These are phyloP conservation scores for Drosophila nigrodunni DNA, from an alignment of 1,140 invertebrate genomes.

Conservation along the genomic window DNA sequence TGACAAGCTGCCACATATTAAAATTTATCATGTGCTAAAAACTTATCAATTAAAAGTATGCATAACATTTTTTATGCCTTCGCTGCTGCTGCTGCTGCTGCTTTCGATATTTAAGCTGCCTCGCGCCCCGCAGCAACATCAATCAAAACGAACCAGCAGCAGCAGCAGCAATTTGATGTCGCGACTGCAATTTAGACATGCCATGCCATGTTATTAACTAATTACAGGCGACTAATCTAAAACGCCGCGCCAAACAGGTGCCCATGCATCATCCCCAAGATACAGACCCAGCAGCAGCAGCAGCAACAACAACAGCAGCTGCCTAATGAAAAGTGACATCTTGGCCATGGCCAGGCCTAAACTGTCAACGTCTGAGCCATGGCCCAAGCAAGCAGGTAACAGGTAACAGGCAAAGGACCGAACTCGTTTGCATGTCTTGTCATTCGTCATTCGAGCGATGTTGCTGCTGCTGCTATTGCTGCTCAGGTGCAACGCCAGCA, in stretches of 20 bases:
- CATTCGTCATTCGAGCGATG: constrained; percentile 71
- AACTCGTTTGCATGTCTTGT: constrained; percentile 77
- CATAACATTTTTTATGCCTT: constrained; percentile 74
- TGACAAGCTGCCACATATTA: constrained; percentile 72
- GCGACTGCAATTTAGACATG: constrained; percentile 82
- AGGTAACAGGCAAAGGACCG: constrained; percentile 29
- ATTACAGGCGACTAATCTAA: constrained; percentile 84
- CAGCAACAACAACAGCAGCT: constrained; percentile 39
- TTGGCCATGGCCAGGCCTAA: constrained; percentile 77
- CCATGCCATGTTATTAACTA: constrained; percentile 85
- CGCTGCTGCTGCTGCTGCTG: constrained; percentile 35
- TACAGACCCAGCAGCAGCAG: constrained; percentile 39
- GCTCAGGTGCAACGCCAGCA: constrained; percentile 74
- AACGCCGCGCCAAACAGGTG: constrained; percentile 77
- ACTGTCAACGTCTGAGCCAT: constrained; percentile 77
- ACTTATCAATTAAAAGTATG: constrained; percentile 84
- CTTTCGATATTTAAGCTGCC: constrained; percentile 24
- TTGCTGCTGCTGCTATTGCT: constrained; percentile 20
- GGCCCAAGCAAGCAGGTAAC: constrained; percentile 12
- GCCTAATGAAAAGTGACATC: constrained; percentile 84
- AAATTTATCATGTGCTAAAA: constrained; percentile 85
- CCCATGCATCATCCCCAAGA: constrained; percentile 71
- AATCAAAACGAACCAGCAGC: constrained; percentile 72
- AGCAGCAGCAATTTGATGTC: constrained; percentile 66
- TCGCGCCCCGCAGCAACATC: constrained; percentile 70